phyloP scores from a whole-genome alignment of 2,888 invertebrate species.

The Polymixis flavicincta region DNA sequence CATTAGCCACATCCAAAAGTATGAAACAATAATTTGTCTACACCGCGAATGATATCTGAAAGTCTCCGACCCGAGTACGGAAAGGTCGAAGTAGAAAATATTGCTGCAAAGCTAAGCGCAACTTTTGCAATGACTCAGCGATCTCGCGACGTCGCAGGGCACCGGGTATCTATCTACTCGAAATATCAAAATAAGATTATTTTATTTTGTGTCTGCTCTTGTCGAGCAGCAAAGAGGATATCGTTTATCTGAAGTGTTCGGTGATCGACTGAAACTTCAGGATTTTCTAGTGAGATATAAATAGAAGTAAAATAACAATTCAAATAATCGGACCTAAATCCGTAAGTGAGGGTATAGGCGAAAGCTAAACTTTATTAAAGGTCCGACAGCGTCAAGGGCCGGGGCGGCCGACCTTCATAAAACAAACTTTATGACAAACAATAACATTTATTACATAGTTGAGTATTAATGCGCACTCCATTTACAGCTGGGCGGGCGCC shows the following conservation, averaged over 20 bases:
- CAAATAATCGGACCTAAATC: conserved; percentile 76
- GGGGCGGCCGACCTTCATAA: conserved; percentile 85
- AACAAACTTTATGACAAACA: conserved; percentile 89
- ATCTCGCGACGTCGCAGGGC: conserved; percentile 76
- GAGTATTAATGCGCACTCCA: conserved; percentile 87
- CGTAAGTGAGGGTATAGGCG: conserved; percentile 75
- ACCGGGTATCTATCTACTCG: conserved; percentile 77
- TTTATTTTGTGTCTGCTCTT: conserved; percentile 77
- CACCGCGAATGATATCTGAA: conserved; percentile 70
- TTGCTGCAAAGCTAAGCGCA: conserved; percentile 79
- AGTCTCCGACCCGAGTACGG: conserved; percentile 67
- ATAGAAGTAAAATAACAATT: conserved; percentile 70
- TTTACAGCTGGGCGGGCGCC: conserved; percentile 85
- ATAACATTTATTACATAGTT: conserved; percentile 89
- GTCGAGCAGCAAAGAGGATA: conserved; percentile 69
- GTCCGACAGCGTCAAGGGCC: conserved; percentile 78
- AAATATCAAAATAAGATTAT: conserved; percentile 83
- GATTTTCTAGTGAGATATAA: conserved; percentile 54
- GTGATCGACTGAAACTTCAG: conserved; percentile 62
- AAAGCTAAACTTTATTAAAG: conserved; percentile 85
- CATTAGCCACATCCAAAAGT: conserved; percentile 29
- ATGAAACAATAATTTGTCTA: conserved; percentile 62
- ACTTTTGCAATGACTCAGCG: conserved; percentile 83
- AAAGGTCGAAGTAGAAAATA: conserved; percentile 79
- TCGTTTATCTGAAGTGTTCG: conserved; percentile 70